These are phyloP conservation scores for Picathartes gymnocephalus DNA, from an alignment of 2,113 vertebrate species.

Conservation along the genomic window DNA sequence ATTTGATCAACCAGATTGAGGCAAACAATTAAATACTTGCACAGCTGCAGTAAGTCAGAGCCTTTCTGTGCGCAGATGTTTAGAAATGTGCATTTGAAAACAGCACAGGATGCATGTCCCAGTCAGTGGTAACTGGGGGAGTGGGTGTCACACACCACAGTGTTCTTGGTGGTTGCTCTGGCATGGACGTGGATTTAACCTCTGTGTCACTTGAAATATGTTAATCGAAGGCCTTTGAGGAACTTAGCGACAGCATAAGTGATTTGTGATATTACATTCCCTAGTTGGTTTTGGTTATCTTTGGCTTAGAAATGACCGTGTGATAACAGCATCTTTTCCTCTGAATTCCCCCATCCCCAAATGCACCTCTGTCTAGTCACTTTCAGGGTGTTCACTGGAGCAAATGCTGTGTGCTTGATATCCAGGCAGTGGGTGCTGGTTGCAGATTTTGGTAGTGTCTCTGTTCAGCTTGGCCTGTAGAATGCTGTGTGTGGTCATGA, in stretches of 20 bases:
- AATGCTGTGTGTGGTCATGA: background rate
- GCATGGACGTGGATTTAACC: rapidly evolving
- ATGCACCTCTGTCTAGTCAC: background rate
- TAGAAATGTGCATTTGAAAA: background rate
- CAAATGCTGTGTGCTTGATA: background rate
- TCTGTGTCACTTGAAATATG: background rate
- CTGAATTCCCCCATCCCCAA: background rate
- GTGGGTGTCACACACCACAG: rapidly evolving
- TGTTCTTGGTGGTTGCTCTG: background rate
- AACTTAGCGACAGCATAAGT: background rate
- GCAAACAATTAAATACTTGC: background rate
- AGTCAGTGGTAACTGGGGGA: background rate
- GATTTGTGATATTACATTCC: background rate
- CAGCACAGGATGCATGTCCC: background rate
- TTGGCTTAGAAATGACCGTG: background rate
- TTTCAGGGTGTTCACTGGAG: background rate
- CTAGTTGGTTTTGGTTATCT: background rate
- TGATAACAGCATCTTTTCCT: background rate
- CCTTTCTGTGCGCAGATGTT: background rate
- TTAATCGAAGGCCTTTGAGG: background rate
- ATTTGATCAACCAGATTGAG: background rate
- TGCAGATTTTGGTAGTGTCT: background rate
- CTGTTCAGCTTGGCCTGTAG: background rate
- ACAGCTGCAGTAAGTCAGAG: background rate
- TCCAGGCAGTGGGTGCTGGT: too few species aligned